Percentiles rank a stretch among this genome's conserved stretches.
Conservation (phyloP, 2,797 vertebrate genomes). For the Hafferia zeledoni region DNA sequence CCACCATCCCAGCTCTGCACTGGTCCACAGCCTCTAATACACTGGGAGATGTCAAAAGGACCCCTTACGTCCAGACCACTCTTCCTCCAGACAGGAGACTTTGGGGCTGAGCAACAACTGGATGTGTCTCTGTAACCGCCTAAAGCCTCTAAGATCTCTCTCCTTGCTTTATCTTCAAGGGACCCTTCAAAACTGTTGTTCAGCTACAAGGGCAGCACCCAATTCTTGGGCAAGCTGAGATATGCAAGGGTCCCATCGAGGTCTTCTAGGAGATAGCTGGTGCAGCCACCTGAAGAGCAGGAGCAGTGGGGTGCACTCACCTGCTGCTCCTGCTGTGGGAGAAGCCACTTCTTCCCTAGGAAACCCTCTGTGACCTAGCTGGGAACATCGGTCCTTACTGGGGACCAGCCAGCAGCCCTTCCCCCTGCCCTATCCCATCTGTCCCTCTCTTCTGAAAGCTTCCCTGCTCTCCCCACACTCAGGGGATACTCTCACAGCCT, state of each 20-base stretch:
- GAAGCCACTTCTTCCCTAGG: background rate
- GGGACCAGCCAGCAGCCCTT: background rate
- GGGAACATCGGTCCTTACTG: background rate
- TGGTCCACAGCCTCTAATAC: background rate
- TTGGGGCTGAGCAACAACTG: background rate
- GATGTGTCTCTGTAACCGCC: background rate
- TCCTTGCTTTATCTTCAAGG: background rate
- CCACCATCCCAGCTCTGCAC: background rate
- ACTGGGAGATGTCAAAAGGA: background rate
- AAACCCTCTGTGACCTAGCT: background rate
- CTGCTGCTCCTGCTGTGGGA: background rate
- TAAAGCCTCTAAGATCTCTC: background rate
- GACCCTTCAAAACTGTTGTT: background rate
- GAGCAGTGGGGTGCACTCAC: background rate
- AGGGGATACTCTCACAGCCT: background rate
- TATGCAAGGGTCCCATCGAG: rapidly evolving
- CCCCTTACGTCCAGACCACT: background rate
- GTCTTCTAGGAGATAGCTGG: background rate
- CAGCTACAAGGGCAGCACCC: background rate
- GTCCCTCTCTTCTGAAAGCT: background rate
- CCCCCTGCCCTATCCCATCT: background rate
- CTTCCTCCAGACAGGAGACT: background rate
- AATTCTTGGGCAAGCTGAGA: background rate
- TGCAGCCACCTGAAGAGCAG: background rate
- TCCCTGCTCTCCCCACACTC: background rate